Evolutionary conservation across 2,888 invertebrate species (phyloP).

Genomic region (Ommatoiulus sabulosus): DNA sequence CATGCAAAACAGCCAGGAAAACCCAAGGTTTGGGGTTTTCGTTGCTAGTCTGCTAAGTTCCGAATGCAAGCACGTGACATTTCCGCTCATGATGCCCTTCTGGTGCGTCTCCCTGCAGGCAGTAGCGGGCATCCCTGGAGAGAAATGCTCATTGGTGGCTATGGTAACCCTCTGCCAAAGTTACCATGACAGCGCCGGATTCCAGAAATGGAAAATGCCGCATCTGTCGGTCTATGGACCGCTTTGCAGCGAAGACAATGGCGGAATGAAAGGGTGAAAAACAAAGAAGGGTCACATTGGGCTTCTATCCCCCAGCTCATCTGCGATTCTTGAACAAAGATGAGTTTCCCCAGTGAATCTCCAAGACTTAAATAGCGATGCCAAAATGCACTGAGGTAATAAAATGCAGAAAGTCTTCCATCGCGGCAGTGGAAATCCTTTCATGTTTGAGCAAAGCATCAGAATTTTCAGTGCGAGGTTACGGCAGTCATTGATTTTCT

Average conservation of each 20-base stretch:
- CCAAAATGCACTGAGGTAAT: constrained; percentile 21
- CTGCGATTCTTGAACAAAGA: constrained; percentile 47
- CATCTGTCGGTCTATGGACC: background rate
- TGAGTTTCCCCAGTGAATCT: constrained; percentile 19
- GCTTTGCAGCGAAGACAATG: constrained; percentile 10
- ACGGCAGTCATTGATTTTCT: background rate
- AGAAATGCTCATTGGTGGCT: constrained; percentile 14
- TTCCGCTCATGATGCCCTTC: background rate
- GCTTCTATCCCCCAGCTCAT: background rate
- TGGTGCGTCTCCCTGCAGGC: constrained; percentile 19
- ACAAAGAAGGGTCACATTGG: constrained; percentile 3
- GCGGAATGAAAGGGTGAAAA: constrained; percentile 37
- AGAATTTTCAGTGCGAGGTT: background rate
- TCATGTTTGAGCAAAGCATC: background rate
- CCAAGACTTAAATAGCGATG: constrained; percentile 28
- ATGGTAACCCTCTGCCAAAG: constrained; percentile 49
- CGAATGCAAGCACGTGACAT: background rate
- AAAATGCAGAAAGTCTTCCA: background rate
- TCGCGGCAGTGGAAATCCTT: background rate
- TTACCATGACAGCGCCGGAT: constrained; percentile 52
- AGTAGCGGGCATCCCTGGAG: background rate
- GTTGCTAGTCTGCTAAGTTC: background rate
- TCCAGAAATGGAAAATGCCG: constrained; percentile 48
- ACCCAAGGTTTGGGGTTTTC: constrained; percentile 27
- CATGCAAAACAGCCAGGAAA: background rate